phyloP scores from a whole-genome alignment of 2,888 invertebrate species.

The Lucinisca nassula region DNA sequence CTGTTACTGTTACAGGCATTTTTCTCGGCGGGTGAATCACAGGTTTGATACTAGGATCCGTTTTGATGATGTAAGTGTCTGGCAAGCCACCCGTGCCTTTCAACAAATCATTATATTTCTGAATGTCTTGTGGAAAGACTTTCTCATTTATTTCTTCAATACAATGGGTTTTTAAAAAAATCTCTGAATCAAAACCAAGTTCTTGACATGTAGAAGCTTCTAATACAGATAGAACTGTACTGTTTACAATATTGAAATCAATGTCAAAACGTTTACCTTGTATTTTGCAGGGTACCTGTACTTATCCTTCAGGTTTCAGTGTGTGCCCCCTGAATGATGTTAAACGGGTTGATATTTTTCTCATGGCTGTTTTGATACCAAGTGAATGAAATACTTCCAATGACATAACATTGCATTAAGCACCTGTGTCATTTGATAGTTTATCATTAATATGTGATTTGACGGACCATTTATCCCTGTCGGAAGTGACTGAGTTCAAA shows the following conservation, averaged over 20 bases:
- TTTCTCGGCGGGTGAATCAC: neutral
- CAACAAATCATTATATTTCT: too few species aligned
- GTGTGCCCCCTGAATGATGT: constrained; percentile 37
- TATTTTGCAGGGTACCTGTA: neutral
- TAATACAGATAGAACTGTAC: constrained; percentile 13
- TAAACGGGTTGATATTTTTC: neutral
- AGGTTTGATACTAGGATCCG: too few species aligned
- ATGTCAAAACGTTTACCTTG: constrained; percentile 8
- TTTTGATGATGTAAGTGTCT: too few species aligned
- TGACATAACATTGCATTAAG: neutral
- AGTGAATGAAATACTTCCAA: neutral
- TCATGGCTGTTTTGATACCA: too few species aligned
- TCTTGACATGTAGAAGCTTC: constrained; percentile 28
- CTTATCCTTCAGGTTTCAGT: neutral
- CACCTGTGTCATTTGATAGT: neutral
- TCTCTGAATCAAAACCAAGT: constrained; percentile 20
- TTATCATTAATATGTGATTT: neutral
- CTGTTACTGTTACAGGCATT: neutral
- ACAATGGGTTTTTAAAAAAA: neutral
- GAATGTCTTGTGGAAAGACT: too few species aligned
- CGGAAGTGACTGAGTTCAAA: neutral
- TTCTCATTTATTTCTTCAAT: too few species aligned
- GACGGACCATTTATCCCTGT: neutral
- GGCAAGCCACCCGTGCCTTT: too few species aligned
- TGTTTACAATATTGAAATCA: too few species aligned